Conservation (phyloP, 1,140 invertebrate genomes). For the Cardiocondyla obscurior region DNA sequence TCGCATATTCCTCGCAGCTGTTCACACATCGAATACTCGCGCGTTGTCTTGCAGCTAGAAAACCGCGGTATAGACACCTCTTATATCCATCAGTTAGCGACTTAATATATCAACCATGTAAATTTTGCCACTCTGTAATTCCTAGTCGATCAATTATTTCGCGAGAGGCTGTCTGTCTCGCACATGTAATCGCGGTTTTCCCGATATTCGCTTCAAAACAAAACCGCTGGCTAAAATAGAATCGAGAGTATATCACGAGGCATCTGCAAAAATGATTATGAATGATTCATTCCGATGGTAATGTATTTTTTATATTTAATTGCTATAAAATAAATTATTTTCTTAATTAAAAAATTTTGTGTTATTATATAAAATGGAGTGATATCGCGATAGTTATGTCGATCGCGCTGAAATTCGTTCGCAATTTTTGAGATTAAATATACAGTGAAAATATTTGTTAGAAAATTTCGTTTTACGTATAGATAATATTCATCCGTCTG, state of each 20-base stretch:
- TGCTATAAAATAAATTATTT: background rate
- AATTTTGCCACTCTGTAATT: constrained; percentile 36
- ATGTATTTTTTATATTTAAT: background rate
- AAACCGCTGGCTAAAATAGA: background rate
- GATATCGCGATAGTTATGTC: background rate
- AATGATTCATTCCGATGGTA: background rate
- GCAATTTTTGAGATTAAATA: background rate
- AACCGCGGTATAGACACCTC: constrained; percentile 47
- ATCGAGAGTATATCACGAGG: background rate
- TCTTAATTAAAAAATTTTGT: background rate
- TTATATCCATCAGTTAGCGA: constrained; percentile 46
- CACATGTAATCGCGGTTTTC: background rate
- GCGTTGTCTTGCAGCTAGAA: constrained; percentile 17
- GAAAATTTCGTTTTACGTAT: background rate
- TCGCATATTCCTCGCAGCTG: constrained; percentile 63
- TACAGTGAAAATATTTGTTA: background rate
- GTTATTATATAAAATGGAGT: background rate
- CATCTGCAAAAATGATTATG: background rate
- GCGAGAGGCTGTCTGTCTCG: background rate
- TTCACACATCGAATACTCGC: constrained; percentile 60
- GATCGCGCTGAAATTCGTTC: background rate
- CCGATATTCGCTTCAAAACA: background rate
- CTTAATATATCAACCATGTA: constrained; percentile 56
- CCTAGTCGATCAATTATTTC: background rate
- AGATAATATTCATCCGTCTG: background rate